Base-by-base conservation (phyloP, 2,113 vertebrate species). In the Miniopterus natalensis region DNA sequence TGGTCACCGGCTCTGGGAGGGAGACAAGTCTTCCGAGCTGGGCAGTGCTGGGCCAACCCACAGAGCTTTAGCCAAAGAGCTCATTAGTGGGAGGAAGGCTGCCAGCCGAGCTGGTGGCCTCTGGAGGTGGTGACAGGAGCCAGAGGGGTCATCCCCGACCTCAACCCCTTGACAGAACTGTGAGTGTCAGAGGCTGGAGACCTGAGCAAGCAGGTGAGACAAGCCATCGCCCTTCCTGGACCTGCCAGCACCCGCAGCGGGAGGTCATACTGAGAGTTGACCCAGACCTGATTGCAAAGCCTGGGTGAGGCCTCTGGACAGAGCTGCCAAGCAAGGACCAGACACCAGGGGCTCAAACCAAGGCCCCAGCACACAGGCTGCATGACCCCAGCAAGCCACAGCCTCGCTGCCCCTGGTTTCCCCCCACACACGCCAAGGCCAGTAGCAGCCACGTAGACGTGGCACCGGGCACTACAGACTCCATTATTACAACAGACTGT, bases 151-250 rank as follows among this genome's bases (percentile, higher is more conserved):
- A 0, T 9, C 7, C 14, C 31, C 0, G 8, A 61, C n/a, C 61
- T 83, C 53, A 23, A 1, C 13, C 23, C 36, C 36, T 36, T 36
- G 36, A 36, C 36, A 36, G 36, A 36, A 36, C 2, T 0, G 10
- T 15, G 55, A 40, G 29, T 15, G 14, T 45, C 12, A 4, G 71
- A 73, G 61, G 14, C 23, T 8, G n/a, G 57, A 18, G 40, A 25
- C 68, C 1, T 2, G 7, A 40, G 47, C 7, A 13, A 2, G 45
- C 8, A 14, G 29, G 40, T 10, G 84, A 57, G 42, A 5, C 9
- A 7, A 36, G 15, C 51, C 27, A 13, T 20, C 0, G 0, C 29
- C 49, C 40, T 4, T 5, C 3, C 36, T 8, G 18, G 1, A 27
- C 31, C 45, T 36, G 40, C 61, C 42, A 2, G 61, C 8, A 10